These are phyloP conservation scores for Latrodectus geometricus DNA, from an alignment of 1,140 invertebrate species.

Conservation along the genomic window DNA sequence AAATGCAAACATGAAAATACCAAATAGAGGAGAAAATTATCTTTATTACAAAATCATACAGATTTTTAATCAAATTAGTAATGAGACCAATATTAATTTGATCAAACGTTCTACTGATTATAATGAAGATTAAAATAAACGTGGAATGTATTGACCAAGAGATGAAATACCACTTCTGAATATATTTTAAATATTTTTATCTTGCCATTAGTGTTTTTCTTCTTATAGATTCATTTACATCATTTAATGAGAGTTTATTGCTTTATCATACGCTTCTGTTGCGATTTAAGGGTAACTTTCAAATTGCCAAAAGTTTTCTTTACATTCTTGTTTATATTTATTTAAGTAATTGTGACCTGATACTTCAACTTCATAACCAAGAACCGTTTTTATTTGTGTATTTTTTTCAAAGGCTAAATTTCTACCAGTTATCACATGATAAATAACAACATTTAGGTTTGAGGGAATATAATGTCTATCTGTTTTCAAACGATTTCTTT, in stretches of 20 bases:
- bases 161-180: too few species aligned
- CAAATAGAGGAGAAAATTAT: too few species aligned
- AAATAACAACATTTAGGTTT: constrained; percentile 10
- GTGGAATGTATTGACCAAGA: too few species aligned
- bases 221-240: too few species aligned
- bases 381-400: neutral
- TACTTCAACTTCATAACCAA: constrained; percentile 35
- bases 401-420: constrained; percentile 10
- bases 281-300: constrained; percentile 2
- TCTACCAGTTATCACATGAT: neutral
- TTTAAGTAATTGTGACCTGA: constrained; percentile 24
- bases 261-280: constrained; percentile 5
- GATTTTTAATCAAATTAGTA: too few species aligned
- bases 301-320: constrained; percentile 30
- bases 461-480: constrained; percentile 5
- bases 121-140: too few species aligned
- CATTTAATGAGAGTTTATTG: constrained; percentile 5
- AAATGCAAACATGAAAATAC: too few species aligned
- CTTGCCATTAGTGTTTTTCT: too few species aligned
- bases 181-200: too few species aligned
- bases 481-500: neutral
- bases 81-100: too few species aligned
- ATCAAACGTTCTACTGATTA: too few species aligned
- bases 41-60: too few species aligned
- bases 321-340: neutral